Conservation (phyloP, 2,888 invertebrate genomes). For the Oligia strigilis region DNA sequence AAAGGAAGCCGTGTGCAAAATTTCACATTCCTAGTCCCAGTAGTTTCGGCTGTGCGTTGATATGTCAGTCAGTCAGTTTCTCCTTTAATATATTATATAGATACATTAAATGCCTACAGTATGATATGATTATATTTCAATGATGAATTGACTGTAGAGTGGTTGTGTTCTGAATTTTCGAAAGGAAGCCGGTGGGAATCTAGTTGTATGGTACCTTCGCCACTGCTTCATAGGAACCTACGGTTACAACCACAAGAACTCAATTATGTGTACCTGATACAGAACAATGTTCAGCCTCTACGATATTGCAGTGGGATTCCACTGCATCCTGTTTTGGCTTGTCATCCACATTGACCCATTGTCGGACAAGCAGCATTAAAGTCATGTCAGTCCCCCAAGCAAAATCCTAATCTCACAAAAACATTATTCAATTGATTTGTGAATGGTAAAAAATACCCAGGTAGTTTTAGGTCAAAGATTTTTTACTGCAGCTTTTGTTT, state of each 20-base stretch:
- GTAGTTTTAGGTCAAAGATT: conserved; percentile 26
- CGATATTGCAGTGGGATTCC: background rate
- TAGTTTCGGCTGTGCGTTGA: too few species aligned
- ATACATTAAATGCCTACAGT: too few species aligned
- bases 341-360: background rate
- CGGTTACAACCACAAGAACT: background rate
- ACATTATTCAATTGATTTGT: conserved; percentile 32
- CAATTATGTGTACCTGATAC: background rate
- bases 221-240: background rate
- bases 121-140: too few species aligned
- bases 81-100: too few species aligned
- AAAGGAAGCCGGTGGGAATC: too few species aligned
- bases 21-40: too few species aligned
- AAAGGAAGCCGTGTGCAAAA: too few species aligned
- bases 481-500: conserved; percentile 46
- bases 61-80: too few species aligned
- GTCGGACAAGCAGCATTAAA: background rate
- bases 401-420: conserved; percentile 34
- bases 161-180: too few species aligned
- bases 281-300: background rate
- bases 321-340: background rate
- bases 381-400: background rate
- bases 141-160: too few species aligned
- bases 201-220: too few species aligned
- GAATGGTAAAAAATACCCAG: conserved; percentile 47